Base-by-base conservation (phyloP, 2,888 invertebrate genomes). In the Lacanobia oleracea region DNA sequence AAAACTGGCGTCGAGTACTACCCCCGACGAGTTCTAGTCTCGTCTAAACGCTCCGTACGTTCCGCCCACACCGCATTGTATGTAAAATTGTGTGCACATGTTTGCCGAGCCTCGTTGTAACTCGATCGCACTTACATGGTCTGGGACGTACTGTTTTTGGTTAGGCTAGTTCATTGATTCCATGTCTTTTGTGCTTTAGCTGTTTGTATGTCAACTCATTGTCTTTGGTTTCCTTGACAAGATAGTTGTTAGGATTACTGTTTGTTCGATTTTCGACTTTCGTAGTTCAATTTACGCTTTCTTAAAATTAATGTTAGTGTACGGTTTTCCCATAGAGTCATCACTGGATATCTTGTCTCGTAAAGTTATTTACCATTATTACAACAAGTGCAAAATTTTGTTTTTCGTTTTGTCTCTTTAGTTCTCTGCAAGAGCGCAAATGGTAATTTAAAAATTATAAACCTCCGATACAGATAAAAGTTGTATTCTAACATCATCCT, bases 61-160 rank as follows among this genome's bases (percentile, higher is more conserved):
- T 81, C 89, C 93, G 93, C 94, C 94, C 92, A 94, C 93, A 64
- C 72, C 61, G 88, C 91, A 95, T 95, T 95, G 94, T 95, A 95
- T 94, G 94, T 92, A 83, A 91, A 95, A 90, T 88, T 87, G 82
- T 85, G 86, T 87, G 86, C 88, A 90, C 86, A 88, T 86, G 86
- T 87, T 87, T 80, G 73, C 75, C 77, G 70, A 57, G 72, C 50
- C 76, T 83, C 78, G 81, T 78, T 86, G 86, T 90, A 91, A 90
- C 89, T 89, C 88, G 90, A 92, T 88, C 90, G 86, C 84, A 83
- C 89, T 85, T 88, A 93, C 93, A 93, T 90, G 93, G 90, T 79
- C 85, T 90, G 93, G 94, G 93, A 89, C 89, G 94, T 80, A 89
- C 93, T 92, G 85, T 86, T 91, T 93, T 92, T 90, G 91, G 92